Base-by-base conservation (phyloP, 2,113 vertebrate genomes). In the Crotalus horridus region DNA sequence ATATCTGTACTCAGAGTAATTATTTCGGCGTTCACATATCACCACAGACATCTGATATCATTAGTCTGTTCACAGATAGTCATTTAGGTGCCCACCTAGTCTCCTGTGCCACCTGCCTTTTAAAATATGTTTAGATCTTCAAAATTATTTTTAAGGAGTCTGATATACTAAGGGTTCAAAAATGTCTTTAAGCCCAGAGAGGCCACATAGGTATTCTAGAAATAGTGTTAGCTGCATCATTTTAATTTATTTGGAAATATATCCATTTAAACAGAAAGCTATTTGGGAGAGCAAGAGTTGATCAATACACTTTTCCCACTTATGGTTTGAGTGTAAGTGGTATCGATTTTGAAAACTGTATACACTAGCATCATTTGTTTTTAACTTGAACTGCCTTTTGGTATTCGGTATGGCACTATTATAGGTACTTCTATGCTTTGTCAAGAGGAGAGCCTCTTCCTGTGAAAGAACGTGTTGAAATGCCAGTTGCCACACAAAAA, bases 391-490 rank as follows among this genome's bases (percentile, higher is more conserved):
- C 5, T 3, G 11, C 64, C 0, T 90, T 91, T 88, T 56, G 92
- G 20, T 13, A 15, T 94, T 58, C 6, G 74, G 7, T 81, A 43
- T 43, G 17, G 87, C 91, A 1, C 59, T 93, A 48, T 85, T 46
- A n/a, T 94, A 99, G 99, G 88, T 99, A 99, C 94, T 99, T 99
- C 93, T 95, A 92, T 90, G 98, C 98, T 3, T 93, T 99, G 94
- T 98, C 98, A 12, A 97, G 96, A 94, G 98, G 98, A 92, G 97
- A 98, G 46, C 88, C 95, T 20, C 97, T 98, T 88, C 98, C 98
- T 29, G 97, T 98, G 10, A 99, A 98, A 93, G 98, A 98, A n/a
- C 97, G 98, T 87, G 91, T 98, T 39, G 98, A 99, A 95, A 95
- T 97, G 94, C 97, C 97, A 8, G 93, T 97, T 85, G 98, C 97